These are phyloP conservation scores for Siphonodentalium dalli DNA, from an alignment of 2,888 invertebrate species.

Conservation along the genomic window DNA sequence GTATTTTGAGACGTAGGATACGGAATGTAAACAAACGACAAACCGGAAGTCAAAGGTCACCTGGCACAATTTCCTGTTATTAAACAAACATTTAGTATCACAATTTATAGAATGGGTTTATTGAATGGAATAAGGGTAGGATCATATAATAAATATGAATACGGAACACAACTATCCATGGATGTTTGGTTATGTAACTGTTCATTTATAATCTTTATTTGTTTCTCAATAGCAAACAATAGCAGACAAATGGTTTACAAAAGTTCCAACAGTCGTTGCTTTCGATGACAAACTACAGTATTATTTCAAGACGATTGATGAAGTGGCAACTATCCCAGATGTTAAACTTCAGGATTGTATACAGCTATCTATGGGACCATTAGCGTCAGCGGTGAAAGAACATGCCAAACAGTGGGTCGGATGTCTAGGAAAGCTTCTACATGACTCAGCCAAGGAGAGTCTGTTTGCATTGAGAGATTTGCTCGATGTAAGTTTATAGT, in stretches of 20 bases:
- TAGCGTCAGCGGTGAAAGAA: constrained; percentile 75
- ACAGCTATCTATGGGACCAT: constrained; percentile 75
- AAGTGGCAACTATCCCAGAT: constrained; percentile 68
- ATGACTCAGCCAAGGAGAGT: constrained; percentile 73
- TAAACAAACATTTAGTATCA: too few species aligned
- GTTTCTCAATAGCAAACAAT: constrained; percentile 66
- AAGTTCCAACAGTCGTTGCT: constrained; percentile 72
- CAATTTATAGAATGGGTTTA: too few species aligned
- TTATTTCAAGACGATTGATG: constrained; percentile 78
- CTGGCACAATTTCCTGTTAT: too few species aligned
- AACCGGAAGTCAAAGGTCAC: too few species aligned
- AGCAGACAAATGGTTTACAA: constrained; percentile 80
- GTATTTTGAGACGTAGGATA: too few species aligned
- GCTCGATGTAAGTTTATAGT: constrained; percentile 72
- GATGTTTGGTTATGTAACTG: too few species aligned
- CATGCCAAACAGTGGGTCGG: constrained; percentile 84
- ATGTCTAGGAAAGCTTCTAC: constrained; percentile 75
- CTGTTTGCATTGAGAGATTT: constrained; percentile 76
- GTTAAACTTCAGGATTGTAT: constrained; percentile 61
- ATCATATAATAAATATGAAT: too few species aligned
- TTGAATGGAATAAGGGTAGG: too few species aligned
- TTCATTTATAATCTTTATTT: neutral
- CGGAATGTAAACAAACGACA: too few species aligned
- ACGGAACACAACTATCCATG: too few species aligned
- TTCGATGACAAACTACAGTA: constrained; percentile 87